These are phyloP conservation scores for Spodoptera litura DNA, from an alignment of 1,140 invertebrate species.

Conservation along the genomic window DNA sequence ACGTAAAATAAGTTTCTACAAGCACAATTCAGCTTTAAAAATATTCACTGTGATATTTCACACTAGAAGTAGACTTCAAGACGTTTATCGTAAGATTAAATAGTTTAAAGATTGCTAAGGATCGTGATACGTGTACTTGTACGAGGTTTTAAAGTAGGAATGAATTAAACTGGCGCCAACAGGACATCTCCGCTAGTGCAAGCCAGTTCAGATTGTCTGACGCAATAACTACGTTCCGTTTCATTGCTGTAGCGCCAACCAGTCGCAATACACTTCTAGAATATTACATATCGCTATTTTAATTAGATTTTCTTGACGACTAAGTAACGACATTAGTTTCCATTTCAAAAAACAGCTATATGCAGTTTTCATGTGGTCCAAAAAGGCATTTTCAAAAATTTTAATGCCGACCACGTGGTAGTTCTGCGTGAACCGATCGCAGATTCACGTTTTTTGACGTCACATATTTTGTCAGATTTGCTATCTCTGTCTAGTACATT, in stretches of 20 bases:
- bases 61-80: neutral
- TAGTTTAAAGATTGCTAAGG: neutral
- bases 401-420: neutral
- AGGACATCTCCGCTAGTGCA: conserved; percentile 10
- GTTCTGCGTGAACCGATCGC: neutral
- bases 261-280: neutral
- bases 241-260: neutral
- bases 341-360: too few relatives aligned
- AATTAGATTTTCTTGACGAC: too few relatives aligned
- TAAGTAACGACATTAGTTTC: too few relatives aligned
- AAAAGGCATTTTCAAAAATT: neutral
- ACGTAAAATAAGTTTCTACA: neutral
- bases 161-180: conserved; percentile 34
- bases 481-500: neutral
- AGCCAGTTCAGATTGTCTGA: conserved; percentile 43
- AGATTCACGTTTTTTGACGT: neutral
- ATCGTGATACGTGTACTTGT: conserved; percentile 1
- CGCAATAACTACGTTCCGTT: conserved; percentile 56
- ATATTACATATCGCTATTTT: neutral
- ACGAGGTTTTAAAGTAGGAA: conserved; percentile 21
- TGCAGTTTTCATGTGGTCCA: too few relatives aligned
- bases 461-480: neutral
- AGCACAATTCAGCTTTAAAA: neutral
- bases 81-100: neutral
- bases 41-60: neutral